Percentiles rank a stretch among this genome's conserved stretches.
These are phyloP conservation scores for Myrmecophaga tridactyla DNA, from an alignment of 2,113 vertebrate genomes.

Conservation along the genomic window DNA sequence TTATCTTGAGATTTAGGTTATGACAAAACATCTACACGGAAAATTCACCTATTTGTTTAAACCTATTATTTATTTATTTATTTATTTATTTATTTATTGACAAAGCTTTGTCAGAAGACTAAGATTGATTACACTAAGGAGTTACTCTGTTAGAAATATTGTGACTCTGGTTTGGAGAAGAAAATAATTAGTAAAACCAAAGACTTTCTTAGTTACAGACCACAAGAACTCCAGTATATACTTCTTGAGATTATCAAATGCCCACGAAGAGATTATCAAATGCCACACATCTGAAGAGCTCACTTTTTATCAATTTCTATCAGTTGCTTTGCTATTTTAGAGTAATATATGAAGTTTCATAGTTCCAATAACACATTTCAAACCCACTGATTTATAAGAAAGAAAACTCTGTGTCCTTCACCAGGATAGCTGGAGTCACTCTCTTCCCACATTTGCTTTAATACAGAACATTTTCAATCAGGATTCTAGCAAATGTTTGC, in stretches of 20 bases:
- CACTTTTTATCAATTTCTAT: not conserved
- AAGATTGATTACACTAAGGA: not conserved
- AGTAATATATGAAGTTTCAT: not conserved
- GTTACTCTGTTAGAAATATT: not conserved
- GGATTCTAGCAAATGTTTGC: constrained; percentile 21
- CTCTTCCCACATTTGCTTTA: not conserved
- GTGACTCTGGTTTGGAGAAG: not conserved
- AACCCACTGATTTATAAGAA: not conserved
- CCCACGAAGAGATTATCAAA: too few species aligned
- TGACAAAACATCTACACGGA: not conserved
- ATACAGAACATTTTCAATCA: not conserved
- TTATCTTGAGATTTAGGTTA: constrained; percentile 1
- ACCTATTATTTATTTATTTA: not conserved
- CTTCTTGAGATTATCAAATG: not conserved
- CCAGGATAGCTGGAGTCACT: not conserved
- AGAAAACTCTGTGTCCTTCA: not conserved
- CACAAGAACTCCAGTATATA: not conserved
- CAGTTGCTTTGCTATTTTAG: not conserved
- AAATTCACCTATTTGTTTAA: not conserved
- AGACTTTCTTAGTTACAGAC: not conserved
- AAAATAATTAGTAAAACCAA: not conserved
- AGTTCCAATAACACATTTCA: not conserved
- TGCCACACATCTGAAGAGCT: not conserved
- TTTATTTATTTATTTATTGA: not conserved
- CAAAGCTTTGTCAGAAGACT: not conserved